Evolutionary conservation across 2,888 invertebrate species (phyloP).

Genomic region (Erebia palarica): DNA sequence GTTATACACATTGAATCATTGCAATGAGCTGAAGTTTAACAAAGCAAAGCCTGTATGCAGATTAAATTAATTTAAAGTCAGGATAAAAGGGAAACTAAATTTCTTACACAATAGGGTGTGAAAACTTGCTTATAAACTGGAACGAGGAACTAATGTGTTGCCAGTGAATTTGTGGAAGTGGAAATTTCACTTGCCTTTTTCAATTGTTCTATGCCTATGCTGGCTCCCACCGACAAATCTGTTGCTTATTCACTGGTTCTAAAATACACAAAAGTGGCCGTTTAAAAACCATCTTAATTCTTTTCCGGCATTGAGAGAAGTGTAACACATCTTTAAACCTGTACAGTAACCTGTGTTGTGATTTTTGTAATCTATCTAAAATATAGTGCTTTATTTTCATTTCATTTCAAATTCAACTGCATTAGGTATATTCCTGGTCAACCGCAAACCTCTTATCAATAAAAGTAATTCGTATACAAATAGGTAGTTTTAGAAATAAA

Average conservation of each 20-base stretch:
- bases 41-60: conserved; percentile 31
- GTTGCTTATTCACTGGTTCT: no score
- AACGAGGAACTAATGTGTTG: neutral
- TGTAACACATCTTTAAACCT: no score
- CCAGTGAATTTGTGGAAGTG: neutral
- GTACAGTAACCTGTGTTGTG: no score
- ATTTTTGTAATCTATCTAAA: no score
- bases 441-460: conserved; percentile 3
- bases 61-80: conserved; percentile 5
- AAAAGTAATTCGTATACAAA: conserved; percentile 10
- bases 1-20: conserved; percentile 36
- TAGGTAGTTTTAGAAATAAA: conserved; percentile 6
- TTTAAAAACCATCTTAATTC: no score
- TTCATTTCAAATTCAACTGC: neutral
- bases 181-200: no score
- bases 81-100: neutral
- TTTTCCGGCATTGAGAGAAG: no score
- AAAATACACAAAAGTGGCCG: no score
- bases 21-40: conserved; percentile 20
- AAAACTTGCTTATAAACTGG: neutral
- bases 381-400: no score
- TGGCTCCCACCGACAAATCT: no score
- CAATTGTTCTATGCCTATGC: no score
- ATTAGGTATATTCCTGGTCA: neutral
- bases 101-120: neutral